Evolutionary conservation across 1,140 invertebrate species (phyloP), one percentile per base, ranked within the genome.

Genomic region (Euborellia annulipes): DNA sequence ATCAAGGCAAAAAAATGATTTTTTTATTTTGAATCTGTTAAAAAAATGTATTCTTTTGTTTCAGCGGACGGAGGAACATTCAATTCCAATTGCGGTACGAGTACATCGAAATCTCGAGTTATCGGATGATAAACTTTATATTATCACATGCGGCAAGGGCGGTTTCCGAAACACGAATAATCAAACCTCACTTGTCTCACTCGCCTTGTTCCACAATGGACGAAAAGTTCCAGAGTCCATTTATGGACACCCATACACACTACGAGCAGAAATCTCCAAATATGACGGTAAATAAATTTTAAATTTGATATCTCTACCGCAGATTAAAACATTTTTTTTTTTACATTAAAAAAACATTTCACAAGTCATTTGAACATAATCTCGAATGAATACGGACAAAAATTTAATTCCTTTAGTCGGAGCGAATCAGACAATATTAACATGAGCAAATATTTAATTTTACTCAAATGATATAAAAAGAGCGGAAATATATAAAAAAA

Each of bases 121-220:
- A 51, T 86, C 85, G 20, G 85, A 90, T 59, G 88, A 93, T 67
- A 91, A 90, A 66, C 87, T 86, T 61, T 93, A 89, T 67, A 82
- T 90, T 52, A 89, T 92, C 55, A 91, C 85, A 36, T 93, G 88
- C 63, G 85, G 85, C 48, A 89, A 90, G 64, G 77, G 84, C 9
- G 83, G 83, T 50, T 89, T 84, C 63, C 70, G 69, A 57, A 81
- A 80, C 62, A 69, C 73, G 50, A 82, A 79, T 61, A 85, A 85
- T 61, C 80, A 85, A 68, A 82, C 80, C 20, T 82, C 79, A 17
- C 63, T 81, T 48, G 82, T 85, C 36, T 82, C 79, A 17, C 62
- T 86, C 52, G 71, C 77, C 55, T 67, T 86, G 50, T 61, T 84
- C 37, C 79, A 83, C 51, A 65, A 66, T 40, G 70, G 68, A 18